phyloP scores from a whole-genome alignment of 2,888 invertebrate genomes.

The Rhagophthalmus giganteus region DNA sequence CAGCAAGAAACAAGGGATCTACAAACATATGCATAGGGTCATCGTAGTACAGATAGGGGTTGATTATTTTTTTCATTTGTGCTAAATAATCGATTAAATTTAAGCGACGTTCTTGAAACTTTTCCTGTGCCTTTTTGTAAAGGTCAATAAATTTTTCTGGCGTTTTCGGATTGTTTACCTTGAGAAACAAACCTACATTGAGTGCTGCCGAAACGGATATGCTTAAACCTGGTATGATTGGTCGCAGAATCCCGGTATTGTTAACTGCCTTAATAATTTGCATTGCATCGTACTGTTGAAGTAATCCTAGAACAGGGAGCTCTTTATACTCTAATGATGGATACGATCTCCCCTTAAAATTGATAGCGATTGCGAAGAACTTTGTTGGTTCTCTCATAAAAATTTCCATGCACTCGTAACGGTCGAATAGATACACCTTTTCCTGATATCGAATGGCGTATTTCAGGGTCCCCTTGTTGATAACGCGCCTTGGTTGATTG shows the following conservation, averaged over 20 bases:
- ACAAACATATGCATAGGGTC: conserved; percentile 45
- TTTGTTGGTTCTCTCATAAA: conserved; percentile 60
- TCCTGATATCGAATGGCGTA: conserved; percentile 58
- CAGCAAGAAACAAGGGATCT: conserved; percentile 12
- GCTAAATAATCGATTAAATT: conserved; percentile 50
- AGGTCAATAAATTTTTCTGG: conserved; percentile 43
- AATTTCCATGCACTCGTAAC: conserved; percentile 55
- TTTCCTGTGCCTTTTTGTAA: conserved; percentile 54
- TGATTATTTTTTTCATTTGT: conserved; percentile 56
- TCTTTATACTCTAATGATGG: conserved; percentile 55
- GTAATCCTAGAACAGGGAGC: conserved; percentile 63
- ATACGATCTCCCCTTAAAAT: conserved; percentile 48
- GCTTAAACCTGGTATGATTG: conserved; percentile 64
- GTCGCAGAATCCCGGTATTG: conserved; percentile 58
- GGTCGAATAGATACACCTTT: conserved; percentile 62
- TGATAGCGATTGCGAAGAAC: conserved; percentile 57
- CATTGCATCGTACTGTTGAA: conserved; percentile 63
- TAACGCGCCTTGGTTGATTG: conserved; percentile 56
- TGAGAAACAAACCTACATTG: conserved; percentile 62
- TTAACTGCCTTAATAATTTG: conserved; percentile 61
- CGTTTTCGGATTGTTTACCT: conserved; percentile 56
- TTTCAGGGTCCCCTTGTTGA: conserved; percentile 55
- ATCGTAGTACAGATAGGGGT: conserved; percentile 60
- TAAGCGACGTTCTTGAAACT: conserved; percentile 48
- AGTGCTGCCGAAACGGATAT: conserved; percentile 59